These are phyloP conservation scores for Dipodomys stephensi DNA, from an alignment of 2,113 vertebrate genomes.

Conservation along the genomic window DNA sequence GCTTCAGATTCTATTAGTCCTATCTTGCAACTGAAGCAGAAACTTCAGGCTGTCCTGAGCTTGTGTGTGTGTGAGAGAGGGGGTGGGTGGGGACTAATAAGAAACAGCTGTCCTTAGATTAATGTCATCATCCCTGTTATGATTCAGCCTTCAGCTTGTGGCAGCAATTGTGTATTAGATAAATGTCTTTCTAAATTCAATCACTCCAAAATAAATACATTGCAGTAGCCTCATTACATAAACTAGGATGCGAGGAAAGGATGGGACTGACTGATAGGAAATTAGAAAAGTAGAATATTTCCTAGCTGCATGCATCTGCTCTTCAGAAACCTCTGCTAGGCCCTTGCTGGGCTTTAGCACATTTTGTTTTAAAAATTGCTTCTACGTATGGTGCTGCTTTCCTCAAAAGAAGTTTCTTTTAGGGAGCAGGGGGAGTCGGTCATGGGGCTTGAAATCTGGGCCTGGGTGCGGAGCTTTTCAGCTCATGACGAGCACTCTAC, in stretches of 20 bases:
- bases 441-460: no score
- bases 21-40: slow-evolving; percentile 40
- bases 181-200: slow-evolving; percentile 82
- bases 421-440: no score
- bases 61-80: not conserved
- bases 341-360: not conserved
- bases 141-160: slow-evolving; percentile 74
- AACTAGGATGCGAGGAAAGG: slow-evolving; percentile 74
- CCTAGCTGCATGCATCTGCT: slow-evolving; percentile 4
- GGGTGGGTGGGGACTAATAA: slow-evolving; percentile 58
- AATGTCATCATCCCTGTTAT: slow-evolving; percentile 70
- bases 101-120: slow-evolving; percentile 77
- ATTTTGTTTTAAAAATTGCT: not conserved
- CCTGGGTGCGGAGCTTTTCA: no score
- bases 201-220: slow-evolving; percentile 81
- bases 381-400: not conserved
- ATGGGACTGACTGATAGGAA: slow-evolving; percentile 71
- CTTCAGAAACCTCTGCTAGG: slow-evolving; percentile 62
- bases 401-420: not conserved
- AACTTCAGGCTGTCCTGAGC: slow-evolving; percentile 30
- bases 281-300: slow-evolving; percentile 62
- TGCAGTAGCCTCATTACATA: slow-evolving; percentile 79
- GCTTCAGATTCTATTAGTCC: not conserved
- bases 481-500: no score
- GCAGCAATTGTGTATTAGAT: slow-evolving; percentile 65